Conservation (phyloP, 2,888 invertebrate species). For the Leistus spinibarbis region DNA sequence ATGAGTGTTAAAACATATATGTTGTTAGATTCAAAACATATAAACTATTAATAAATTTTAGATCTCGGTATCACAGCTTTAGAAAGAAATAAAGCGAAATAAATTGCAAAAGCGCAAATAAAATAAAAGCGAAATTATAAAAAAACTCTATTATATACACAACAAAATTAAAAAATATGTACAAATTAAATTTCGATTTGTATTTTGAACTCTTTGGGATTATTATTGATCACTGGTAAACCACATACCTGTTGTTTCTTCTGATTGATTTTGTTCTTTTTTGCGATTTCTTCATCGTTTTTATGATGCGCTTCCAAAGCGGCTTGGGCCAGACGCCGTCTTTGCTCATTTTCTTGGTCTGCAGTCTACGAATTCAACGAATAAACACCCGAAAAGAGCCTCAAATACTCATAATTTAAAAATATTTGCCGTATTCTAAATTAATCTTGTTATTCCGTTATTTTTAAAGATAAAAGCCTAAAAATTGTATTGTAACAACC, state of each 20-base stretch:
- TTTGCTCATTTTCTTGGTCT: constrained; percentile 91
- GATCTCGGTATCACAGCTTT: not conserved
- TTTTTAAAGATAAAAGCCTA: not conserved
- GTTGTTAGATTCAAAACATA: not conserved
- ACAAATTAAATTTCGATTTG: constrained; percentile 26
- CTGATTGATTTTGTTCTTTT: constrained; percentile 80
- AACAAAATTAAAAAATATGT: constrained; percentile 27
- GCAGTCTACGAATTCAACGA: constrained; percentile 68
- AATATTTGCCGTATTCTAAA: not conserved
- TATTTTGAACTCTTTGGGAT: constrained; percentile 35
- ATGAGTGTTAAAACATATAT: not conserved
- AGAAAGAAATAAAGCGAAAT: constrained; percentile 2
- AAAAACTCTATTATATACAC: constrained; percentile 30
- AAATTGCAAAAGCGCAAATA: constrained; percentile 1
- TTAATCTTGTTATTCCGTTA: too few relatives aligned
- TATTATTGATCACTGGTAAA: constrained; percentile 37
- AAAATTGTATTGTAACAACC: too few relatives aligned
- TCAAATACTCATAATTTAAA: not conserved
- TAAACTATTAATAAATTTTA: not conserved
- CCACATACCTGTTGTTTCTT: constrained; percentile 86
- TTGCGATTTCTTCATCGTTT: constrained; percentile 71
- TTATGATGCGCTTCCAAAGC: constrained; percentile 72
- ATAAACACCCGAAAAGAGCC: not conserved
- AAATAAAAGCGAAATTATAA: constrained; percentile 1
- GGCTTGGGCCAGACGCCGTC: constrained; percentile 83